Evolutionary conservation across 2,113 vertebrate genomes (phyloP).

Genomic region (Charadrius vociferus): DNA sequence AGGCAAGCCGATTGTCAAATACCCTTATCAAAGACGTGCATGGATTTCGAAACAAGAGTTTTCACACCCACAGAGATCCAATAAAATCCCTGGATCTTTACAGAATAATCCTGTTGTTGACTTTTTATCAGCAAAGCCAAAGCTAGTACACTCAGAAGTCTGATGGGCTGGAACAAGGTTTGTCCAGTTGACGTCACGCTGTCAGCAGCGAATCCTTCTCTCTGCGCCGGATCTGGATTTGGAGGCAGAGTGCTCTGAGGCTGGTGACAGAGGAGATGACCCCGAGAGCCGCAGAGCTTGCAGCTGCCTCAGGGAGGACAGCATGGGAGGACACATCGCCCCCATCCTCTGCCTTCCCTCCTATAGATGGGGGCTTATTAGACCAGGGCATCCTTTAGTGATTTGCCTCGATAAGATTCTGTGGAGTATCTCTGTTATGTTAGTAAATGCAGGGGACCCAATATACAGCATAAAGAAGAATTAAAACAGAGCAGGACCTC

Average conservation of each 20-base stretch:
- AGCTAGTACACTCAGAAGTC: not conserved
- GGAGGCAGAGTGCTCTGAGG: not conserved
- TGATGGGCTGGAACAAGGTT: not conserved
- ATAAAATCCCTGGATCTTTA: not conserved
- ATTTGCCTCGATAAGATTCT: not conserved
- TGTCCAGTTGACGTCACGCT: not conserved
- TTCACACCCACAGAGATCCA: not conserved
- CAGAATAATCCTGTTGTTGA: not conserved
- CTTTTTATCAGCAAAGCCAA: not conserved
- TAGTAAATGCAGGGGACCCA: not conserved
- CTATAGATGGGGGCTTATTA: not conserved
- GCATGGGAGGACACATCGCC: not conserved
- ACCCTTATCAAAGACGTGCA: not conserved
- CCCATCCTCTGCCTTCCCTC: not conserved
- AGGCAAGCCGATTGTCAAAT: not conserved
- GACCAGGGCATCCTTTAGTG: not conserved
- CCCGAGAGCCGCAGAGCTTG: not conserved
- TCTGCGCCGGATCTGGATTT: not conserved
- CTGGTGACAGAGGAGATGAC: not conserved
- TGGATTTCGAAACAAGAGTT: not conserved
- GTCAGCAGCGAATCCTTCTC: not conserved
- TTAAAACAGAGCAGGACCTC: not conserved
- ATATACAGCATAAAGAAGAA: not conserved
- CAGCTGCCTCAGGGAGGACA: not conserved
- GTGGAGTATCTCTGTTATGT: not conserved